Base-by-base conservation (phyloP, 1,140 invertebrate genomes). In the Cydia fagiglandana region DNA sequence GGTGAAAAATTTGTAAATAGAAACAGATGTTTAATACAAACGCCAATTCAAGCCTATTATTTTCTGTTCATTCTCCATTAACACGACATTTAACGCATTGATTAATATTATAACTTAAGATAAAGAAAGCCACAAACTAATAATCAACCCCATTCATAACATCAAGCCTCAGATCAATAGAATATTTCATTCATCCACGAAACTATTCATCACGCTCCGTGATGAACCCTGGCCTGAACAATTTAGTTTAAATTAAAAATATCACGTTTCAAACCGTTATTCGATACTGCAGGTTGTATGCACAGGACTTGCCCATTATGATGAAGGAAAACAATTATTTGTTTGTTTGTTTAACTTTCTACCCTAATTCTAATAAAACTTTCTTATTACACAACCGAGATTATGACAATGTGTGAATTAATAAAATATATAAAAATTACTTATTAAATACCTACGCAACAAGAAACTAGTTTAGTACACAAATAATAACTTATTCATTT, bases 241-340 rank as follows among this genome's bases (percentile, higher is more conserved):
- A 70, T 70, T 70, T 70, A 70, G 66, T 70, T 70, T 70, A 70
- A 34, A 70, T 70, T 70, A 70, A 70, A 41, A 70, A 12, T 70
- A 70, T 70, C 66, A 70, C 66, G 66, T 70, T 70, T 30, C n/a
- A 9, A 38, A 70, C 66, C 66, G 66, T 70, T 70, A 70, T 17
- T 17, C 66, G 34, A 41, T 70, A 41, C 66, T 38, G 66, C 66
- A 38, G 30, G 66, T 70, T 45, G 66, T n/a, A 41, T 38, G 34
- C 30, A 41, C 30, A 41, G n/a, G 2, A 45, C 13, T 30, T 28
- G 20, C 15, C 9, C 13, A 66, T 30, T 68, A 68, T 34, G 28
- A 6, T 34, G 28, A 10, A n/a, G 12, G 4, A n/a, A 64, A 13
- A 28, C 64, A 15, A 34, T 34, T 0, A 24, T 70, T 38, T 0